phyloP scores from a whole-genome alignment of 2,888 invertebrate species.

The Pseudeuparius sepicola region DNA sequence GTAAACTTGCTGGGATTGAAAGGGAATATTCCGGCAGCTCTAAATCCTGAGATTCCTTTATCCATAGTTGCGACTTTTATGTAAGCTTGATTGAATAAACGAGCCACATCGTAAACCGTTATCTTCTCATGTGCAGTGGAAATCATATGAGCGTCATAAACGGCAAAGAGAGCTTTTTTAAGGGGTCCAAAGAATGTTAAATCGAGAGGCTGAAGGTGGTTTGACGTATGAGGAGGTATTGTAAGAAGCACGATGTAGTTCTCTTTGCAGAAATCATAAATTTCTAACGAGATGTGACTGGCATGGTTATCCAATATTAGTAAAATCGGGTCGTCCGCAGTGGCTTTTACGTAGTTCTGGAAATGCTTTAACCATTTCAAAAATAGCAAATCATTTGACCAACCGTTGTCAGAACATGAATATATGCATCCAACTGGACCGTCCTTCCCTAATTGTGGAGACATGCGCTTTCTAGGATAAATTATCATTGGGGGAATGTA shows the following conservation, averaged over 20 bases:
- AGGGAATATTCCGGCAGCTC: slow-evolving; percentile 16
- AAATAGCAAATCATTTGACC: slow-evolving; percentile 15
- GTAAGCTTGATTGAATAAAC: slow-evolving; percentile 19
- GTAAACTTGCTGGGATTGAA: slow-evolving; percentile 15
- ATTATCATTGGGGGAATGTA: slow-evolving; percentile 14
- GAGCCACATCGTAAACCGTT: slow-evolving; percentile 18
- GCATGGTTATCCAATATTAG: slow-evolving; percentile 15
- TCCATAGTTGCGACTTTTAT: slow-evolving; percentile 16
- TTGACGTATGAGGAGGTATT: slow-evolving; percentile 17
- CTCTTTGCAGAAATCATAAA: slow-evolving; percentile 15
- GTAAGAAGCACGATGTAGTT: slow-evolving; percentile 15
- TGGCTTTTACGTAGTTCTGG: slow-evolving; percentile 15
- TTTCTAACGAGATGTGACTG: slow-evolving; percentile 14
- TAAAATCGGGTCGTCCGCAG: slow-evolving; percentile 12
- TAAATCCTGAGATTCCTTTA: slow-evolving; percentile 19
- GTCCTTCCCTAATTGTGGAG: slow-evolving; percentile 12
- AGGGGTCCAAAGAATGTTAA: slow-evolving; percentile 13
- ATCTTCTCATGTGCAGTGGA: slow-evolving; percentile 18
- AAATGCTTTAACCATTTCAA: slow-evolving; percentile 16
- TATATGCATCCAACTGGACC: slow-evolving; percentile 13
- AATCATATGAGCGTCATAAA: slow-evolving; percentile 17
- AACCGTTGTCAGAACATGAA: slow-evolving; percentile 16
- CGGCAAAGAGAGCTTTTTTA: slow-evolving; percentile 14
- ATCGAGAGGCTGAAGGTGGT: slow-evolving; percentile 14
- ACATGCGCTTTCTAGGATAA: slow-evolving; percentile 14